phyloP scores from a whole-genome alignment of 1,140 invertebrate genomes.

The Polyergus mexicanus region DNA sequence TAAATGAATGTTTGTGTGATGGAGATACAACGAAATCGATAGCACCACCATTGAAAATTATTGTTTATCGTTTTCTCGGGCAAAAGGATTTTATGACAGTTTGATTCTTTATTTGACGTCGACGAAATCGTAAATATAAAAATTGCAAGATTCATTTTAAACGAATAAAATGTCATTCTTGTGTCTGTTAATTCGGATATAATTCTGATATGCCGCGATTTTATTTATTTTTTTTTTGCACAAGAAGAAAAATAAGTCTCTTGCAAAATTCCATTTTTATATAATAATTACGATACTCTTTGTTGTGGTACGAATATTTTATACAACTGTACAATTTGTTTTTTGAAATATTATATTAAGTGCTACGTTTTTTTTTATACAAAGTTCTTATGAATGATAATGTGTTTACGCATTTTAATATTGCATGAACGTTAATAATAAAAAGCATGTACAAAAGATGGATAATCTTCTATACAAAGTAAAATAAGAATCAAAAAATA shows the following conservation, averaged over 20 bases:
- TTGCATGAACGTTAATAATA: conserved; percentile 71
- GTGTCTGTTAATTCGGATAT: neutral
- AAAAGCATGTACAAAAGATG: conserved; percentile 48
- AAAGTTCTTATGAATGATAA: neutral
- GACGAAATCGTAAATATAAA: neutral
- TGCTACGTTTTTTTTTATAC: neutral
- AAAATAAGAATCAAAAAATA: conserved; percentile 73
- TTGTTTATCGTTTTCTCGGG: neutral
- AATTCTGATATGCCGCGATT: neutral
- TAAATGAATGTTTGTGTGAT: neutral
- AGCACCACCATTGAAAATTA: no score
- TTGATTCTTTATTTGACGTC: neutral
- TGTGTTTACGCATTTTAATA: conserved; percentile 66
- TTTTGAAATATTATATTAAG: neutral
- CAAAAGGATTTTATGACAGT: neutral
- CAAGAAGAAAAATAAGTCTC: neutral
- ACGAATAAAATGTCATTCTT: neutral
- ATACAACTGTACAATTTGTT: neutral
- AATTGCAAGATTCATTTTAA: neutral
- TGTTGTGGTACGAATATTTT: neutral
- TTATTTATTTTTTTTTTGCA: neutral
- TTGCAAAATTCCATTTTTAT: neutral
- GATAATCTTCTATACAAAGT: conserved; percentile 56
- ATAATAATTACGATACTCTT: neutral
- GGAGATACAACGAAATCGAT: neutral